Evolutionary conservation across 2,113 vertebrate genomes (phyloP), one percentile per base, ranked within the genome.

Genomic region (Isichthys henryi): DNA sequence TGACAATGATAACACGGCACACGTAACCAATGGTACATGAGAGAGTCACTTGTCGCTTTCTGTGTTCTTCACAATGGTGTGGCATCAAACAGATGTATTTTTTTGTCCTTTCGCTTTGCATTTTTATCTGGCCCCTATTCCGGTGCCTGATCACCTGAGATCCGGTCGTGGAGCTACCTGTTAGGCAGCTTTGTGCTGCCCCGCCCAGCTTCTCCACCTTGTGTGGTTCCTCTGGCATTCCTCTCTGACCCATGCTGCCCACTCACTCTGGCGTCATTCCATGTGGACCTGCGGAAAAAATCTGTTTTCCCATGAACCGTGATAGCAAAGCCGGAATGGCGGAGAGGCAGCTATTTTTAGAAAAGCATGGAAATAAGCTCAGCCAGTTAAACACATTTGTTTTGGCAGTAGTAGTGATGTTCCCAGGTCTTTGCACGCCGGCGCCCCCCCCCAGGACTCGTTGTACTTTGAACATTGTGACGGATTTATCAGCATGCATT

Each of bases 301-400:
- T 92, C 70, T 89, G 70, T 90, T 93, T 94, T 94, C 93, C 92
- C 90, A 83, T 92, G 94, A 92, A 94, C 93, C 39, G 39, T 39
- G 39, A 39, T 39, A 39, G 39, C 39, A 39, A 39, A 39, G 39
- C 39, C 90, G 93, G 92, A 89, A 88, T 80, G 82, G 45, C 39
- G 82, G 82, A 48, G 82, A 85, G 91, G 92, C 88, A 90, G 80
- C 85, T 93, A 96, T 95, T 94, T 94, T 94, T 95, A 95, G 93
- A 90, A 49, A 90, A 89, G 91, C 89, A 87, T 46, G 86, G 89
- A 88, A 90, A 87, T 19, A 21, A 52, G 77, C 91, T 95, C 89
- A 90, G 92, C 93, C 93, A 91, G 84, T 88, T 94, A 95, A 95
- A 94, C 90, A 90, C 92, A 92, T 92, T 89, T 90, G n/a, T 48